These are phyloP conservation scores for Trachythela sp. DNA, from an alignment of 64 coral and sea anemone species.

Conservation along the genomic window DNA sequence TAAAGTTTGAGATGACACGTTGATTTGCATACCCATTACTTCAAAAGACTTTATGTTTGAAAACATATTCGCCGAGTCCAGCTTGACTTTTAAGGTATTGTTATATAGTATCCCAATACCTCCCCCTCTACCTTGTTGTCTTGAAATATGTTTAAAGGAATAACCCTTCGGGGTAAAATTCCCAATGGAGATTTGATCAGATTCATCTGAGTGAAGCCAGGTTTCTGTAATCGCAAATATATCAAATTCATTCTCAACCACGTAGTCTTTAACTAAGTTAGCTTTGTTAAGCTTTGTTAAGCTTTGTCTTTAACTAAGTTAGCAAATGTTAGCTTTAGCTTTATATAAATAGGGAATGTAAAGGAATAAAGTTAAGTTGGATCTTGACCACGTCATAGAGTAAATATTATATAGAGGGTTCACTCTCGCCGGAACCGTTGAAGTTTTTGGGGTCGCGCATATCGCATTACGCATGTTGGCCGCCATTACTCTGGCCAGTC, in stretches of 20 bases:
- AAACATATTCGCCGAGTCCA: conserved; percentile 26
- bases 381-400: no score
- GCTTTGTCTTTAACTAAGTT: no score
- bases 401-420: no score
- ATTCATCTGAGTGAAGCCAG: conserved; percentile 40
- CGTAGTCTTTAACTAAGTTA: conserved; percentile 41
- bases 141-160: conserved; percentile 24
- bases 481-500: no score
- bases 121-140: conserved; percentile 27
- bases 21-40: conserved; percentile 28
- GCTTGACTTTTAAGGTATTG: conserved; percentile 2
- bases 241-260: conserved; percentile 53
- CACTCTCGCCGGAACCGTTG: no score
- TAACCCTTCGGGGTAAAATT: conserved; percentile 27
- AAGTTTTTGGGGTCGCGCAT: no score
- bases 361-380: no score
- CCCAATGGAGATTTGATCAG: conserved; percentile 17
- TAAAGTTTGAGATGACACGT: not conserved
- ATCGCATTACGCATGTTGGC: no score
- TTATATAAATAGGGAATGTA: no score
- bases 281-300: no score
- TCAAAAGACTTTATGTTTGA: conserved; percentile 37
- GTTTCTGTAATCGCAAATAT: conserved; percentile 63
- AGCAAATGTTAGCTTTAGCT: no score
- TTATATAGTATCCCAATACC: conserved; percentile 35